A percentile compares a stretch with the other conserved stretches of the same genome.
Evolutionary conservation across 2,888 invertebrate species (phyloP).

Genomic region (Eupithecia abbreviata): DNA sequence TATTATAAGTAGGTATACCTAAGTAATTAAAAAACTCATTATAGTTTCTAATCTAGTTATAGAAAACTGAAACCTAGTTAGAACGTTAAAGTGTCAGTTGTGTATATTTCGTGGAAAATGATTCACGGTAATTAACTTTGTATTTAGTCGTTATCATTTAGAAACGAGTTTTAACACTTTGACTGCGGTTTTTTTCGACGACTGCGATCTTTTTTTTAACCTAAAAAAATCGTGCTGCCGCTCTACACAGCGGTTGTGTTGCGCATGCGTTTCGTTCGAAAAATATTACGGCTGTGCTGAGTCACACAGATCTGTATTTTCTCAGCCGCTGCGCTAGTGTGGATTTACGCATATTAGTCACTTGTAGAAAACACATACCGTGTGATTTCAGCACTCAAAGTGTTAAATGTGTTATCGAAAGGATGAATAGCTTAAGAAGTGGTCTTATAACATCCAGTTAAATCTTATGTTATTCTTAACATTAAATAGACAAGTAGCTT

Average conservation of each 20-base stretch:
- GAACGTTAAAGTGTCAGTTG: neutral
- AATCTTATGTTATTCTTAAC: constrained; percentile 41
- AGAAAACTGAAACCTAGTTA: neutral
- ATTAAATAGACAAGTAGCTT: constrained; percentile 37
- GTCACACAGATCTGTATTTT: too few relatives aligned
- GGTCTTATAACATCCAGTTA: constrained; percentile 7
- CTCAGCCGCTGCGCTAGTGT: too few relatives aligned
- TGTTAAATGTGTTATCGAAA: too few relatives aligned
- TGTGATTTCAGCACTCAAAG: too few relatives aligned
- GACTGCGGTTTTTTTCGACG: too few relatives aligned
- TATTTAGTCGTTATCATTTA: neutral
- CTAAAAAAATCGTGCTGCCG: too few relatives aligned
- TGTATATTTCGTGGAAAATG: neutral
- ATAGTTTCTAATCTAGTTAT: neutral
- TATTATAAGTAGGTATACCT: neutral
- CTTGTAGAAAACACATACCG: too few relatives aligned
- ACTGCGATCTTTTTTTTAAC: too few relatives aligned
- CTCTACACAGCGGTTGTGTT: too few relatives aligned
- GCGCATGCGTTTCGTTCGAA: too few relatives aligned
- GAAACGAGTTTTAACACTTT: neutral
- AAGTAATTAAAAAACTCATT: neutral
- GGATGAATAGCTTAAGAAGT: neutral
- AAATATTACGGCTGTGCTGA: too few relatives aligned
- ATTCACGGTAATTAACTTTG: neutral
- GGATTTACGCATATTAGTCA: too few relatives aligned